Evolutionary conservation across 2,113 vertebrate genomes (phyloP).

Genomic region (Egretta garzetta): DNA sequence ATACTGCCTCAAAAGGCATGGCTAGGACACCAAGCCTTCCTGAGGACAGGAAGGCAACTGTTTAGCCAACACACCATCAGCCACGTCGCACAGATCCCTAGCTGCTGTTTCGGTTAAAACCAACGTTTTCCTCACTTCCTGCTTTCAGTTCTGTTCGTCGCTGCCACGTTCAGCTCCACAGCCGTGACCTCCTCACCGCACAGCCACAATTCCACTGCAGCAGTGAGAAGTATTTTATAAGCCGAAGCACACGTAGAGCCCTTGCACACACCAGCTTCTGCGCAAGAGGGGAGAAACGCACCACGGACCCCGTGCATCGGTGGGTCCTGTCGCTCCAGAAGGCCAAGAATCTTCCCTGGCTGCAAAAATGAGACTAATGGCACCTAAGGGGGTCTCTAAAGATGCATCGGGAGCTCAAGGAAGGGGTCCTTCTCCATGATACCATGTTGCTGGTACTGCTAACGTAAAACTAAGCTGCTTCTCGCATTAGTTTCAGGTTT

Average conservation of each 20-base stretch:
- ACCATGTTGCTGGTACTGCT: not conserved
- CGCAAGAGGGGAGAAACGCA: not conserved
- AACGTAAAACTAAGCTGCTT: not conserved
- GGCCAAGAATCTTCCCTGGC: not conserved
- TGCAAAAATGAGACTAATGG: not conserved
- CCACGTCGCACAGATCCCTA: fast-evolving
- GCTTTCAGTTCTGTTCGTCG: not conserved
- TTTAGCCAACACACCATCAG: not conserved
- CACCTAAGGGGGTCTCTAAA: not conserved
- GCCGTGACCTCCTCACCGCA: not conserved
- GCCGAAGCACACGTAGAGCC: fast-evolving
- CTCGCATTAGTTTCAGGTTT: not conserved
- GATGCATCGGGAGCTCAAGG: not conserved
- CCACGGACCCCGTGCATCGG: fast-evolving
- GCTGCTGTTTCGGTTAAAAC: not conserved
- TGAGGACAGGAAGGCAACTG: not conserved
- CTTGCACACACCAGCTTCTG: not conserved
- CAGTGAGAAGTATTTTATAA: fast-evolving
- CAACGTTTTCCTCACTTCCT: not conserved
- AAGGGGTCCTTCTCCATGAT: not conserved
- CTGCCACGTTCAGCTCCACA: not conserved
- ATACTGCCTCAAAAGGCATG: not conserved
- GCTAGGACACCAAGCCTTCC: not conserved
- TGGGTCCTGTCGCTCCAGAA: not conserved
- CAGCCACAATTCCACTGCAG: not conserved